A percentile compares a stretch with the other conserved stretches of the same genome.
These are phyloP conservation scores for Chaenocephalus aceratus DNA, from an alignment of 2,113 vertebrate species.

Conservation along the genomic window DNA sequence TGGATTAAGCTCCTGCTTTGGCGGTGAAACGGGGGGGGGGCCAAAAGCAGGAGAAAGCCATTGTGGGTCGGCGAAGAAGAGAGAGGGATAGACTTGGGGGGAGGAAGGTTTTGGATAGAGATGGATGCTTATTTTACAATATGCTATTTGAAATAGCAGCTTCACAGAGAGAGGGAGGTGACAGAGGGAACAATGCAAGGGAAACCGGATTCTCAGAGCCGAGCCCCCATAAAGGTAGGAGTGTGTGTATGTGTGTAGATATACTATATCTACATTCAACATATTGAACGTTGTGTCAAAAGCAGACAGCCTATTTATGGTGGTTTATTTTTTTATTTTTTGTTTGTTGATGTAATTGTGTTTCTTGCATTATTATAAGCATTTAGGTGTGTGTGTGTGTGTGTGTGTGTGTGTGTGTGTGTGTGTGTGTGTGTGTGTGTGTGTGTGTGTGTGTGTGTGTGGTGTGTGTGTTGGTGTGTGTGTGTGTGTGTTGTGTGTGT, in stretches of 20 bases:
- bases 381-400: constrained; percentile 4
- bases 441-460: constrained; percentile 20
- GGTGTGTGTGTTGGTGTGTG: too few species aligned
- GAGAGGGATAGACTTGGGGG: constrained; percentile 2
- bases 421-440: constrained; percentile 2
- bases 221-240: constrained; percentile 75
- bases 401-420: constrained; percentile 6
- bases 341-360: constrained; percentile 7
- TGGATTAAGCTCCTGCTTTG: constrained; percentile 75
- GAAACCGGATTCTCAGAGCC: constrained; percentile 71
- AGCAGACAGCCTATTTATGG: neutral
- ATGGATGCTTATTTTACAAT: constrained; percentile 61
- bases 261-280: neutral
- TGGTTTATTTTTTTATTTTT: neutral
- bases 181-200: constrained; percentile 77
- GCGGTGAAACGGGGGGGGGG: constrained; percentile 43
- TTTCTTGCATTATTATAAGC: neutral
- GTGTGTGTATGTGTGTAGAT: constrained; percentile 17
- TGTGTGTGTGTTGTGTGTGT: constrained; percentile 12
- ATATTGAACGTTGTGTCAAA: neutral
- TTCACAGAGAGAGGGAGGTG: constrained; percentile 46
- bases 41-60: constrained; percentile 35
- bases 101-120: constrained; percentile 30
- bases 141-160: constrained; percentile 60
- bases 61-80: constrained; percentile 34